Base-by-base conservation (phyloP, 2,888 invertebrate genomes). In the Drepanosiphum platanoidis region DNA sequence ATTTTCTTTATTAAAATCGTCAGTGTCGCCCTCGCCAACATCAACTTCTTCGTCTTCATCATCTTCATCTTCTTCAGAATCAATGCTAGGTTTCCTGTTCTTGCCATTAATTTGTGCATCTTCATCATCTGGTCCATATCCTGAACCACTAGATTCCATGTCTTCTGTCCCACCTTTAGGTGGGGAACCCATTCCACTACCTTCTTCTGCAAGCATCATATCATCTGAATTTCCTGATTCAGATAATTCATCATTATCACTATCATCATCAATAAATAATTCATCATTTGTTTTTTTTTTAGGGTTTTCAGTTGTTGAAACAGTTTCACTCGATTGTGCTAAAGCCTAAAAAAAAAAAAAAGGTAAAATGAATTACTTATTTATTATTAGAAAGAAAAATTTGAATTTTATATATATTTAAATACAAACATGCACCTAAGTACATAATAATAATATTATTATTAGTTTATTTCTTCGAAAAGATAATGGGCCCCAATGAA, bases 61-160 rank as follows among this genome's bases (percentile, higher is more conserved):
- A 22, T 86, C 82, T 30, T 68, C 66, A 68, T 77, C 86, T 58
- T 74, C 82, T 30, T 77, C 66, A 32, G 75, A 36, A 79, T 66
- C 66, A 52, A 58, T 18, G 34, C 34, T n/a, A 72, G n/a, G 0
- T 68, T 71, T 78, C 52, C 66, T 36, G 66, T 61, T 68, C 34
- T n/a, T 87, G 11, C 77, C 77, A 46, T 52, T 86, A 78, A 86
- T 87, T 61, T 87, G 88, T 70, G 87, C 88, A 82, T 88, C 88
- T 82, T 95, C 95, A 92, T 95, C 95, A 91, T 94, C 94, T 87
- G 94, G 94, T 88, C 95, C 95, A 91, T 93, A 94, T 87, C 96
- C 96, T 90, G 95, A 95, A 88, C 96, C 96, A 89, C 95, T 95
- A 89, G 95, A 94, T 91, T 95, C 95, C 88, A 93, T 91, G 91